phyloP scores from a whole-genome alignment of 2,797 vertebrate genomes.

The Pristis pectinata region DNA sequence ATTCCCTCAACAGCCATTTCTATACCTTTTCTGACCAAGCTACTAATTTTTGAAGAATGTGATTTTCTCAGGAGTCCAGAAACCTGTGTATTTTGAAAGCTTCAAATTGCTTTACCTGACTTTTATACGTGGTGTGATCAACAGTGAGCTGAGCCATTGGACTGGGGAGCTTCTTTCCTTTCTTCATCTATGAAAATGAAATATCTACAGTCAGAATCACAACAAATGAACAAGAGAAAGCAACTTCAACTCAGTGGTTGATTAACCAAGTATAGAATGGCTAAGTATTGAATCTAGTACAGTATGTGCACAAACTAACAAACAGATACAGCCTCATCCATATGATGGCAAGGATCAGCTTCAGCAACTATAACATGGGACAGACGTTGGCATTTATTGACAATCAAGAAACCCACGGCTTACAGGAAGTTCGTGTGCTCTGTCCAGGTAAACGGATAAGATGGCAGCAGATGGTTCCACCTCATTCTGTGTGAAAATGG shows the following conservation, averaged over 20 bases:
- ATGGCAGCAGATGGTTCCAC: constrained; percentile 67
- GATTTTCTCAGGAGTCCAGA: not conserved
- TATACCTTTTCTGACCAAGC: not conserved
- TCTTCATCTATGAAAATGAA: constrained; percentile 64
- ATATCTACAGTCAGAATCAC: not conserved
- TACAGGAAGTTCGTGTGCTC: constrained; percentile 74
- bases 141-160: constrained; percentile 63
- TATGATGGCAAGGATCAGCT: not conserved
- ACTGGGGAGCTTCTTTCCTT: constrained; percentile 74
- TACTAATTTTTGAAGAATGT: not conserved
- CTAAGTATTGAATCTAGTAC: not conserved
- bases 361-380: not conserved
- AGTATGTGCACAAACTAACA: not conserved
- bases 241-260: not conserved
- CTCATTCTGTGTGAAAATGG: constrained; percentile 72
- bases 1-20: not conserved
- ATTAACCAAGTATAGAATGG: not conserved
- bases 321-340: not conserved
- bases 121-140: constrained; percentile 61
- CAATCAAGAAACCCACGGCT: constrained; percentile 45
- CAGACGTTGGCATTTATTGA: not conserved
- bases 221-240: not conserved
- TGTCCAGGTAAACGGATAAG: constrained; percentile 78
- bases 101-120: constrained; percentile 63
- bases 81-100: not conserved